Evolutionary conservation across 1,140 invertebrate genomes (phyloP).

Genomic region (Cecropterus lyciades): DNA sequence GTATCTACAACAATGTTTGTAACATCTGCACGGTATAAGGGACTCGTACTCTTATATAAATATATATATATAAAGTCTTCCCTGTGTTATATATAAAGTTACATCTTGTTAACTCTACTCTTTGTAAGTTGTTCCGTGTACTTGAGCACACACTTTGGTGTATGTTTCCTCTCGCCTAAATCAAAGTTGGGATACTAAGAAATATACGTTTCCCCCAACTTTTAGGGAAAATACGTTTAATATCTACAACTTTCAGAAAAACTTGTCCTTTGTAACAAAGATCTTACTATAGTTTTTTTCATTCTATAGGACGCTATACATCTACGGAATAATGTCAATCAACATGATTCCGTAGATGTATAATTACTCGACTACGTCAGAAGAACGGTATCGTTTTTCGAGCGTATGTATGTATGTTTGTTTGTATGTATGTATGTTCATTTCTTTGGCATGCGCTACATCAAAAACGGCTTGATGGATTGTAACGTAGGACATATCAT

Average conservation of each 20-base stretch:
- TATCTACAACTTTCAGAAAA: not conserved
- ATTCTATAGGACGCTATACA: not conserved
- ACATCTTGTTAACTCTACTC: slow-evolving; percentile 7
- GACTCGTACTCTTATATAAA: too few relatives aligned
- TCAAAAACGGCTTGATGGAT: too few relatives aligned
- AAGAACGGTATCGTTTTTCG: too few relatives aligned
- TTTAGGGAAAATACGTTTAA: not conserved
- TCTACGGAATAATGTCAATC: too few relatives aligned
- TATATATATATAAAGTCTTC: too few relatives aligned
- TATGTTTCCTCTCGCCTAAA: not conserved
- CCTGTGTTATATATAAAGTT: too few relatives aligned
- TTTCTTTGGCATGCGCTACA: too few relatives aligned
- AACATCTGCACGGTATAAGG: too few relatives aligned
- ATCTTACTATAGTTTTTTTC: not conserved
- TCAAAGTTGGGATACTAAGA: not conserved
- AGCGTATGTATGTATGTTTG: too few relatives aligned
- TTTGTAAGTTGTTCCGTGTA: not conserved
- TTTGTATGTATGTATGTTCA: too few relatives aligned
- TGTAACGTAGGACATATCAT: too few relatives aligned
- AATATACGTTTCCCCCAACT: not conserved
- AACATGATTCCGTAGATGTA: not conserved
- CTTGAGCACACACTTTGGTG: not conserved
- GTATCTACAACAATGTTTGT: not conserved
- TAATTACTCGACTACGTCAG: too few relatives aligned
- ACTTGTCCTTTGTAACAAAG: not conserved